Base-by-base conservation (phyloP, 2,113 vertebrate species). In the Chaenocephalus aceratus region DNA sequence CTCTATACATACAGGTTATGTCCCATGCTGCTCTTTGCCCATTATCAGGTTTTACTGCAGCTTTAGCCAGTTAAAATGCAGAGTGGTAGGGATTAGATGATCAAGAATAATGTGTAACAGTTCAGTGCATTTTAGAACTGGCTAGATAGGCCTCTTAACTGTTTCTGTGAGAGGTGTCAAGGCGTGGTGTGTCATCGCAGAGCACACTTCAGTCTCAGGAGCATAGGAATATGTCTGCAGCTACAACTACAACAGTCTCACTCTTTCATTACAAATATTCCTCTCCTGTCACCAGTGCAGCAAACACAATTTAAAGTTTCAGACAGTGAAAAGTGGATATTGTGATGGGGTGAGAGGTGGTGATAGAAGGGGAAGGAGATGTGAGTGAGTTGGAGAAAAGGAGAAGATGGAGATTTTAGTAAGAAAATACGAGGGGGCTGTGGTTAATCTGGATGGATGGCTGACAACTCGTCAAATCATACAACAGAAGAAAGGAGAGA, bases 1-100 rank as follows among this genome's bases (percentile, higher is more conserved):
- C n/a, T 54, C 36, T 44, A 82, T 86, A 85, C 84, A 92, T 75
- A 75, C 66, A 79, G 60, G 60, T 69, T 72, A 72, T 79, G 68
- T 72, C 62, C 67, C 15, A 58, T 49, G 67, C 52, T 77, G 77
- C 76, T 71, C 52, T 72, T 77, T 52, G 7, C 60, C 26, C 21
- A 80, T 74, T 34, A 72, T 68, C 61, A 75, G 67, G 9, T 71
- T 86, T 89, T 86, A 86, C 75, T 62, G 75, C 82, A 59, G 75
- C 34, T 77, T 80, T 51, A 69, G 15, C 64, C 54, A 54, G 68
- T 83, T 86, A 79, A 85, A 83, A 87, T 74, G 82, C 63, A 84
- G 63, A 62, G 57, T 7, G 13, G 41, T 44, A 57, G 51, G 68
- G 34, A 73, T 87, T 80, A 76, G 72, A 85, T 81, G 65, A 86